Conservation (phyloP, 92 coral and sea anemone genomes). For the Epizoanthus ramosus region DNA sequence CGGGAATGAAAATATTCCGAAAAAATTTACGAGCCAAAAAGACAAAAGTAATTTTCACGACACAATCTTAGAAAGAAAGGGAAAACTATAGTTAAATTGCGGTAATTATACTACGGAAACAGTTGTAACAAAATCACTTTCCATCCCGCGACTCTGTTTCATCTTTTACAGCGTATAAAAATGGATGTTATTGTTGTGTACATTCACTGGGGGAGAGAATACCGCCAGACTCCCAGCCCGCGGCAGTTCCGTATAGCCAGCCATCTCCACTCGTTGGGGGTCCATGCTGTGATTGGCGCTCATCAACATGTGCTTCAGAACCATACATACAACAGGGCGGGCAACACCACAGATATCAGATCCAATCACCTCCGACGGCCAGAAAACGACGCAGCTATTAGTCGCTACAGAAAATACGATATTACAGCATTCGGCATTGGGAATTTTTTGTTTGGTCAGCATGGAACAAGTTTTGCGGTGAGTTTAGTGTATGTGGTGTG, state of each 20-base stretch:
- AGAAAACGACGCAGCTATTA: background rate
- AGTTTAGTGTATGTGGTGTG: background rate
- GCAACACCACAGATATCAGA: slow-evolving; percentile 14
- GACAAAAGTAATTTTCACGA: too few species aligned
- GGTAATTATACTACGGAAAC: too few species aligned
- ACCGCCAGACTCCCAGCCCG: slow-evolving; percentile 25
- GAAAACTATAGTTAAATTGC: too few species aligned
- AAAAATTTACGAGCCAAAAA: too few species aligned
- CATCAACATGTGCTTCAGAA: slow-evolving; percentile 55
- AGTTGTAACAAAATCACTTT: too few species aligned
- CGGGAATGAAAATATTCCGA: too few species aligned
- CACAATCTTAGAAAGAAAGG: too few species aligned
- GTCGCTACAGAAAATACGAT: background rate
- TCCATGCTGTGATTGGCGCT: slow-evolving; percentile 52
- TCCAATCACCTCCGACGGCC: too few species aligned
- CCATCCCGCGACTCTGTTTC: background rate
- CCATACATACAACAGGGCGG: slow-evolving; percentile 41
- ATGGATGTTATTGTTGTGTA: slow-evolving; percentile 52
- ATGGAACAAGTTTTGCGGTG: slow-evolving; percentile 29
- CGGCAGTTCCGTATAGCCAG: slow-evolving; percentile 46
- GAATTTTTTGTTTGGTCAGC: slow-evolving; percentile 50
- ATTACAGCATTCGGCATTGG: slow-evolving; percentile 61
- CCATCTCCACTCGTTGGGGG: slow-evolving; percentile 66
- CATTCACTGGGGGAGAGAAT: slow-evolving; percentile 66
- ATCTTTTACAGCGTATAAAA: slow-evolving; percentile 1